phyloP scores from a whole-genome alignment of 2,113 vertebrate genomes.

The Narcine bancroftii region DNA sequence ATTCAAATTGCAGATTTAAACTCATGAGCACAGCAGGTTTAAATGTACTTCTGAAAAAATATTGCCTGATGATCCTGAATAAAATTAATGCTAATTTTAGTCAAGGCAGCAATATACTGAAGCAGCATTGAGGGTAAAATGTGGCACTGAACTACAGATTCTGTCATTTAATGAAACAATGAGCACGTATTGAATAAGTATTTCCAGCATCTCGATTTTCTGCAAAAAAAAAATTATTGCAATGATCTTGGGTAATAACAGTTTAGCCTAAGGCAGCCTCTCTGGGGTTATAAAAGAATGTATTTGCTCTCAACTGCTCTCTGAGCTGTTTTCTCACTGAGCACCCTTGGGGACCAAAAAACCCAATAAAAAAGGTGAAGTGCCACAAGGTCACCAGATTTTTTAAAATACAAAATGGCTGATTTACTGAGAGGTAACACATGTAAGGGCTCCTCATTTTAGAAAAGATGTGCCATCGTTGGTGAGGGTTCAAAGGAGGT shows the following conservation, averaged over 20 bases:
- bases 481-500: too few relatives aligned
- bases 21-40: neutral
- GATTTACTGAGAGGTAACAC: too few relatives aligned
- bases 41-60: slow-evolving; percentile 14
- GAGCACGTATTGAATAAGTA: slow-evolving; percentile 6
- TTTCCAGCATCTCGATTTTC: slow-evolving; percentile 10
- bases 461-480: too few relatives aligned
- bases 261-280: neutral
- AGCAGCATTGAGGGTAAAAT: neutral
- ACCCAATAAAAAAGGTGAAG: neutral
- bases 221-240: neutral
- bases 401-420: too few relatives aligned
- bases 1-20: neutral
- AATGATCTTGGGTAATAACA: slow-evolving; percentile 15
- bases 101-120: neutral
- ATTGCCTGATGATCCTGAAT: neutral
- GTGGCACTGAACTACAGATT: neutral
- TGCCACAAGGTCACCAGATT: neutral
- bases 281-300: neutral
- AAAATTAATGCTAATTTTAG: slow-evolving; percentile 10
- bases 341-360: neutral
- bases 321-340: too few relatives aligned
- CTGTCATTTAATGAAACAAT: slow-evolving; percentile 12
- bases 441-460: too few relatives aligned
- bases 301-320: neutral